These are phyloP conservation scores for Torymus aiolomorphi DNA, from an alignment of 2,888 invertebrate genomes.

Conservation along the genomic window DNA sequence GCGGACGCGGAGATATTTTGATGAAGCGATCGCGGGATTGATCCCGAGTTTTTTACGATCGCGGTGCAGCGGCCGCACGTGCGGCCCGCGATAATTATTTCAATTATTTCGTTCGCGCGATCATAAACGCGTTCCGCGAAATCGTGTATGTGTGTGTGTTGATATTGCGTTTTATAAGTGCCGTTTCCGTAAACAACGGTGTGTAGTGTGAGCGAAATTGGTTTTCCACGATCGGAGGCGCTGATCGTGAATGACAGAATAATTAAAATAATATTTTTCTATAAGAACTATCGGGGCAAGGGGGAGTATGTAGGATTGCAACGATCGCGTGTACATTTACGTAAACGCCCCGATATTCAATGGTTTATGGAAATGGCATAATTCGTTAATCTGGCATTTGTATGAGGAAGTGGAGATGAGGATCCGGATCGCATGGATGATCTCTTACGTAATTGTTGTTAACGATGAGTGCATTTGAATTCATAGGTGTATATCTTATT, in stretches of 20 bases:
- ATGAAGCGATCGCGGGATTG: conserved; percentile 1
- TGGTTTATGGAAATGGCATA: background rate
- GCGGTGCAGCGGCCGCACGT: background rate
- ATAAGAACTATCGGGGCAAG: background rate
- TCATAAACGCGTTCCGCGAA: background rate
- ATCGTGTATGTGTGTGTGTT: background rate
- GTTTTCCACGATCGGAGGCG: conserved; percentile 11
- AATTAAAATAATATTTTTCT: conserved; percentile 2
- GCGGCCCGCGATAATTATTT: background rate
- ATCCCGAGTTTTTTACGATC: background rate
- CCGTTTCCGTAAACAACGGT: conserved; percentile 34
- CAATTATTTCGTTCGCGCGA: background rate
- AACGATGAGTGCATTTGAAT: too few species aligned
- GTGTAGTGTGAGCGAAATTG: background rate
- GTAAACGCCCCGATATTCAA: background rate
- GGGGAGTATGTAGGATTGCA: background rate
- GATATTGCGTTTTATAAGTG: too few species aligned
- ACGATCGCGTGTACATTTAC: background rate
- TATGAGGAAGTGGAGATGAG: too few species aligned
- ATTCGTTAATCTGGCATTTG: background rate
- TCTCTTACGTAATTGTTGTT: too few species aligned
- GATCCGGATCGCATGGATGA: too few species aligned
- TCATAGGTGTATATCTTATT: too few species aligned
- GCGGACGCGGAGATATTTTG: background rate
- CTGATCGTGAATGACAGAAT: background rate